A percentile compares a stretch with the other conserved stretches of the same genome.
These are phyloP conservation scores for Malurus elegans DNA, from an alignment of 2,113 vertebrate genomes.

Conservation along the genomic window DNA sequence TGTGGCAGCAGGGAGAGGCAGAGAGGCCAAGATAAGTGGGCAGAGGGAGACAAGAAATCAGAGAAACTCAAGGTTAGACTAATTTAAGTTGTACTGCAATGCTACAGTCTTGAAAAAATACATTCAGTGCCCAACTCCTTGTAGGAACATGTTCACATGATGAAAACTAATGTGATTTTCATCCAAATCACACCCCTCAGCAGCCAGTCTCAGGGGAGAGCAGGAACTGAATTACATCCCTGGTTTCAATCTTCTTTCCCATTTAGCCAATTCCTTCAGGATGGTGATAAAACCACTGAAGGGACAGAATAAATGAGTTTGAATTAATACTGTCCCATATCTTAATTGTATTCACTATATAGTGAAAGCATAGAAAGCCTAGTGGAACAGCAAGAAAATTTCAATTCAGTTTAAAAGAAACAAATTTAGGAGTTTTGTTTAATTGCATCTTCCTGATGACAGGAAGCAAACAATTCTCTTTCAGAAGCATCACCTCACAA, in stretches of 20 bases:
- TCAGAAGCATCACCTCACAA: conserved; percentile 31
- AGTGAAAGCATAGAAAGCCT: background rate
- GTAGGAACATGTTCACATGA: background rate
- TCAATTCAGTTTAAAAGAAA: background rate
- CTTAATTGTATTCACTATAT: background rate
- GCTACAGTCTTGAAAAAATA: background rate
- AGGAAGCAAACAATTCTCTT: conserved; percentile 15
- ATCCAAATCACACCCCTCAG: background rate
- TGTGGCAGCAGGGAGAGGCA: background rate
- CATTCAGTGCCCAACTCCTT: background rate
- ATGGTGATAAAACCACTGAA: background rate
- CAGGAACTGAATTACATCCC: background rate
- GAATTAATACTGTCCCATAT: background rate
- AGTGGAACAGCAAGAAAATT: background rate
- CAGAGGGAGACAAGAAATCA: background rate
- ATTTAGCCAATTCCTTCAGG: background rate
- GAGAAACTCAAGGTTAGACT: background rate
- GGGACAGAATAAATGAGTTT: background rate
- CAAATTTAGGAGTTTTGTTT: background rate
- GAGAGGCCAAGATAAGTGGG: background rate
- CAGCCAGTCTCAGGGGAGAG: background rate
- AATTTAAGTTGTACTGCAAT: background rate
- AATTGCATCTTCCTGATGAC: background rate
- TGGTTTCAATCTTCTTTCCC: background rate
- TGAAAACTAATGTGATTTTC: background rate